A percentile compares a stretch with the other conserved stretches of the same genome.
phyloP scores from a whole-genome alignment of 2,797 vertebrate species.

The Eidolon dupreanum region DNA sequence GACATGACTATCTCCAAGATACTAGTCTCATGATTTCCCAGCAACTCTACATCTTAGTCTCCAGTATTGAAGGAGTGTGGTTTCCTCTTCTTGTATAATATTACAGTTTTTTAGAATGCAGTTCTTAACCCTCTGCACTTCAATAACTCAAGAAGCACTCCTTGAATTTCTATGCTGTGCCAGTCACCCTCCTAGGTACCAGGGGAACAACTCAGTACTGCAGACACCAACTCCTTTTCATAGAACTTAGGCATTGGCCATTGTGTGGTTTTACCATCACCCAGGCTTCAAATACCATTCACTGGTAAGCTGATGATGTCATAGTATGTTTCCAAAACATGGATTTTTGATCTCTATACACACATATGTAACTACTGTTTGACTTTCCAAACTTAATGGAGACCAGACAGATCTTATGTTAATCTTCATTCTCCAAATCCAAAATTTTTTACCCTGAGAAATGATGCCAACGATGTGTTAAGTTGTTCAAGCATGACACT shows the following conservation, averaged over 20 bases:
- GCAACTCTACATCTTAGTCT: background rate
- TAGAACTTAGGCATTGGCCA: background rate
- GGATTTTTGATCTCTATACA: background rate
- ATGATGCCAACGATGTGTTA: background rate
- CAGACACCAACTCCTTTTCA: background rate
- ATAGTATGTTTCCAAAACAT: background rate
- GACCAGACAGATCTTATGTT: background rate
- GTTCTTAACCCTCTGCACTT: background rate
- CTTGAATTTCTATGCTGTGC: background rate
- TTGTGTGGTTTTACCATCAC: background rate
- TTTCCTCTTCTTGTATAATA: background rate
- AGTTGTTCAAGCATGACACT: background rate
- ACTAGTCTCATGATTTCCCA: background rate
- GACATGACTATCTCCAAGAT: background rate
- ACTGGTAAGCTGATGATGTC: background rate
- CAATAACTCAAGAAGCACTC: background rate
- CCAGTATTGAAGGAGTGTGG: rapidly evolving
- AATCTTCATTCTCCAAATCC: background rate
- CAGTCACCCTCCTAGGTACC: background rate
- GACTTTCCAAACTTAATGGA: background rate
- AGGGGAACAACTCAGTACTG: background rate
- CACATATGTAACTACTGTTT: background rate
- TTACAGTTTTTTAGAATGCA: background rate
- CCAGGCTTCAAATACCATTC: background rate
- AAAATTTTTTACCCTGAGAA: background rate